Base-by-base conservation (phyloP, 2,888 invertebrate genomes). In the Baronia brevicornis region DNA sequence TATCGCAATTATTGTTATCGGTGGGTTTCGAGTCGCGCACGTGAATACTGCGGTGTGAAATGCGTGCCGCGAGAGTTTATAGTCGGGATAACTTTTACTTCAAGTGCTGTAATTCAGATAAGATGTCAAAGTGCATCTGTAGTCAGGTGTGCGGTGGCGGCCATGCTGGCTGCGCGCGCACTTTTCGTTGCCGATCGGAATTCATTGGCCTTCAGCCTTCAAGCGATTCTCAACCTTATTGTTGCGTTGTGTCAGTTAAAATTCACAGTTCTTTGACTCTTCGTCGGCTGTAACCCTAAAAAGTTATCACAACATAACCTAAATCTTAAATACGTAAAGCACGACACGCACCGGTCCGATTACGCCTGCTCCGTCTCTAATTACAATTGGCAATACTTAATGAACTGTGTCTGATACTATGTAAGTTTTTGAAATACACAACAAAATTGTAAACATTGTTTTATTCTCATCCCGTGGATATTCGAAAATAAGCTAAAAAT, bases 251-350 rank as follows among this genome's bases (percentile, higher is more conserved):
- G 71, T 74, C 57, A 64, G 75, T 66, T 48, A 46, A 36, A 58
- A 60, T 62, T 72, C 54, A 52, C 46, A 51, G 40, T 50, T 40
- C 40, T 42, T 46, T 45, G 40, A 51, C 51, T 51, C 44, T 44
- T 51, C 50, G 54, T 70, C 77, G 77, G 73, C 69, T 70, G 74
- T 64, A 69, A 56, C 59, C 56, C 59, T 61, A 64, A 75, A 74
- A 67, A 67, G 69, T 68, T 71, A 79, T 79, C 75, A 84, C 74
- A 84, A 84, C 82, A 84, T 84, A 84, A 82, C 84, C 84, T 82
- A 77, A 77, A 75, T 63, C 54, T 64, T 48, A 57, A 60, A 62
- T 72, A 71, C 58, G 68, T 70, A 71, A 61, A 62, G 62, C 65
- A 65, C 64, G 62, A 58, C 57, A 67, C 64, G 58, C 59, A 67